Conservation (phyloP, 2,797 vertebrate species). For the Parauchenoglanis punctatus region DNA sequence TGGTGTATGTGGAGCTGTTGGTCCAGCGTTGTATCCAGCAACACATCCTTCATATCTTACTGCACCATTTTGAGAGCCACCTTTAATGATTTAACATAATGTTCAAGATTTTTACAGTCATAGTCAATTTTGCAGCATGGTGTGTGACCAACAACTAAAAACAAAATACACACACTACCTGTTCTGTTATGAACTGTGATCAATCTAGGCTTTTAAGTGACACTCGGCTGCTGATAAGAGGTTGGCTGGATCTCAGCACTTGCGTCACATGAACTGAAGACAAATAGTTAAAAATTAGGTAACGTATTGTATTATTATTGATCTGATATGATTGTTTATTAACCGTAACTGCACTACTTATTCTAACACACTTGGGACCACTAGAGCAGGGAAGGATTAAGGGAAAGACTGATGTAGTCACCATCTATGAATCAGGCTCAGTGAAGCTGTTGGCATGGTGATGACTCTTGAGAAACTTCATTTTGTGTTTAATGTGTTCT, state of each 20-base stretch:
- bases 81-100: neutral
- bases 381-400: constrained; percentile 14
- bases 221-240: neutral
- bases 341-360: neutral
- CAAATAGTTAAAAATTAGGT: neutral
- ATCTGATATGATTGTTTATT: neutral
- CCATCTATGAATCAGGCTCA: neutral
- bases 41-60: neutral
- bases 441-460: neutral
- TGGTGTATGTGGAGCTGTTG: neutral
- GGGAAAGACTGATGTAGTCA: neutral
- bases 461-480: neutral
- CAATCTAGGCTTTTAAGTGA: constrained; percentile 7
- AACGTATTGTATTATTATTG: neutral
- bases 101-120: neutral
- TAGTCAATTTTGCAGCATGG: neutral
- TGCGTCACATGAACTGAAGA: neutral
- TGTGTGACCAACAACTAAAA: neutral
- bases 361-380: neutral
- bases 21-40: neutral
- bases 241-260: neutral
- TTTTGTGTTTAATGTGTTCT: neutral
- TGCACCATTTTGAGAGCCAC: neutral
- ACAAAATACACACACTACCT: neutral
- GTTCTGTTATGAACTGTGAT: too few relatives aligned